A percentile compares a stretch with the other conserved stretches of the same genome.
These are phyloP conservation scores for Piprites chloris DNA, from an alignment of 2,113 vertebrate species.

Conservation along the genomic window DNA sequence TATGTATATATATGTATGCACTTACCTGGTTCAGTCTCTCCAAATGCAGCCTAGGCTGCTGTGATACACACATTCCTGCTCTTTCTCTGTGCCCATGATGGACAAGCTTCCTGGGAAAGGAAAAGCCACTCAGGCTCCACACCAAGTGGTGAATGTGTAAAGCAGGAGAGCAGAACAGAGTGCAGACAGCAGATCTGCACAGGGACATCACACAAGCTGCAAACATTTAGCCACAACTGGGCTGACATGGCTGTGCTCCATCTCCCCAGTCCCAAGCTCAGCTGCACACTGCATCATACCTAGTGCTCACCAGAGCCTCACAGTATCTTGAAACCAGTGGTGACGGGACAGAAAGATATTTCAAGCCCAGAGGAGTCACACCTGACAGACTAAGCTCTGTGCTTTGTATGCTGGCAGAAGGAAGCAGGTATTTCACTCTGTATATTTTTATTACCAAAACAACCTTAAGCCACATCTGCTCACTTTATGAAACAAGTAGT, in stretches of 20 bases:
- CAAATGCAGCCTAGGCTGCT: neutral
- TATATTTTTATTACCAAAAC: neutral
- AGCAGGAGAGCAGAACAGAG: neutral
- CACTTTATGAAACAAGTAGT: neutral
- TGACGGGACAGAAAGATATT: neutral
- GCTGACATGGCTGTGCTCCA: neutral
- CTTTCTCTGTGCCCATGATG: neutral
- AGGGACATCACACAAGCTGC: neutral
- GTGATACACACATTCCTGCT: neutral
- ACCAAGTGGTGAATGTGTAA: neutral
- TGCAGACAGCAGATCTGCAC: neutral
- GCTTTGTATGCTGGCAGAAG: neutral
- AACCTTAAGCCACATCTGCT: neutral
- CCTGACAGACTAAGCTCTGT: neutral
- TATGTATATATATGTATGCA: too few relatives aligned
- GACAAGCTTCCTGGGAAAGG: neutral
- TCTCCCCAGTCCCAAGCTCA: accelerated
- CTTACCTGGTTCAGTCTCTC: neutral
- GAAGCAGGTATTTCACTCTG: neutral
- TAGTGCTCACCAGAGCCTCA: neutral
- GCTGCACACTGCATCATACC: neutral
- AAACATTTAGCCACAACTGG: neutral
- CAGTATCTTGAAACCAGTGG: neutral
- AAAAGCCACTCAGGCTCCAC: neutral
- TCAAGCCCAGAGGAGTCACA: neutral